A percentile compares a stretch with the other conserved stretches of the same genome.
Evolutionary conservation across 1,140 invertebrate genomes (phyloP).

Genomic region (Bombus vancouverensis): DNA sequence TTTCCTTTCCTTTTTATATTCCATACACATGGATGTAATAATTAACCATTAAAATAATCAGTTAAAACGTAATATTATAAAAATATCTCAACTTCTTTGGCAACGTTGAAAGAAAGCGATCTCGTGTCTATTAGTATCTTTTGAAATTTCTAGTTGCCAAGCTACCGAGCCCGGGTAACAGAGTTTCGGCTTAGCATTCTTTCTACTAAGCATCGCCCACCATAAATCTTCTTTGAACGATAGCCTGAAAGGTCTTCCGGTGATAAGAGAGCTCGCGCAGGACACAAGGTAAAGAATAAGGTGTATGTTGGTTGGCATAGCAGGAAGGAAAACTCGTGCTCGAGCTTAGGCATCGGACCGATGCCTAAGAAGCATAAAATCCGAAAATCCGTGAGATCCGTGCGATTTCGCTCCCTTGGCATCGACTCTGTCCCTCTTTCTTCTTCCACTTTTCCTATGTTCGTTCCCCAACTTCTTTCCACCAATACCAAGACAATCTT

Average conservation of each 20-base stretch:
- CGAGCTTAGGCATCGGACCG: conserved; percentile 29
- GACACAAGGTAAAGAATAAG: conserved; percentile 27
- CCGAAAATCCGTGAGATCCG: conserved; percentile 72
- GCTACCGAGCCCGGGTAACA: neutral
- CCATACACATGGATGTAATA: neutral
- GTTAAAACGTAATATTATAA: neutral
- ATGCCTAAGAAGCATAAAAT: conserved; percentile 69
- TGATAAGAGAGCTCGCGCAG: conserved; percentile 54
- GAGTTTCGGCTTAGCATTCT: conserved; percentile 26
- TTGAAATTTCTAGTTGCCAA: neutral
- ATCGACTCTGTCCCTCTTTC: neutral
- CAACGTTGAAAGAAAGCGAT: neutral
- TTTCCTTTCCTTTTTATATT: too few species aligned
- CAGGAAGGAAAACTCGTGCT: conserved; percentile 15
- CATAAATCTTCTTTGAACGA: conserved; percentile 65
- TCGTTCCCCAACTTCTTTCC: conserved; percentile 37
- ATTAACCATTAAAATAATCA: neutral
- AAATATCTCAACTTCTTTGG: neutral
- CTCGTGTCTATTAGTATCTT: neutral
- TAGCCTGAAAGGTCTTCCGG: conserved; percentile 45
- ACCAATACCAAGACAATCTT: neutral
- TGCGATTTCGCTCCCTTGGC: conserved; percentile 53
- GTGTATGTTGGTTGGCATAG: conserved; percentile 41
- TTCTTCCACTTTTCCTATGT: neutral
- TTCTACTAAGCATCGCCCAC: conserved; percentile 27